Percentiles rank a stretch among this genome's conserved stretches.
These are phyloP conservation scores for Leptodactylus fuscus DNA, from an alignment of 2,113 vertebrate species.

Conservation along the genomic window DNA sequence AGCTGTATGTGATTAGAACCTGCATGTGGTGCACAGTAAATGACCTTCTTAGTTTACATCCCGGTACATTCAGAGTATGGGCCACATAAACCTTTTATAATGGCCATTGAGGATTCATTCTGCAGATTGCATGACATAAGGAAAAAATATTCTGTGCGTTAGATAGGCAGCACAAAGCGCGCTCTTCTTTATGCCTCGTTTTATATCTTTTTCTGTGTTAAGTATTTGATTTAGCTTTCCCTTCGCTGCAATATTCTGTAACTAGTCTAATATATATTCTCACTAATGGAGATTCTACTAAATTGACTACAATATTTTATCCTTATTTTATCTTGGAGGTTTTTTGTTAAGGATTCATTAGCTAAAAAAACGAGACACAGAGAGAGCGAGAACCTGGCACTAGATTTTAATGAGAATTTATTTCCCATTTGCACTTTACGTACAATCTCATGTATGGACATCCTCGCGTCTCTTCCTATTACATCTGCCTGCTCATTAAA, in stretches of 20 bases:
- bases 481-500: constrained; percentile 12
- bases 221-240: constrained; percentile 4
- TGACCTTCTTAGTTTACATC: background rate
- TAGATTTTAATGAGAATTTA: constrained; percentile 42
- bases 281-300: background rate
- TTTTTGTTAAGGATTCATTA: background rate
- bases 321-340: background rate
- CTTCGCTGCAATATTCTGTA: background rate
- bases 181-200: background rate
- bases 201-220: background rate
- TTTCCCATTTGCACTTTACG: background rate
- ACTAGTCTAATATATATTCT: background rate
- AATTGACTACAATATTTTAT: constrained; percentile 27
- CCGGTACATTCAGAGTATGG: background rate
- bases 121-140: background rate
- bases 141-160: background rate
- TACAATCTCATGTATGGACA: background rate
- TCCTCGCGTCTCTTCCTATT: background rate
- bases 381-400: background rate
- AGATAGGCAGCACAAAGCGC: background rate
- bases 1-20: background rate
- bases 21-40: background rate
- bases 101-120: background rate
- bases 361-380: background rate
- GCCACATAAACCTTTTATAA: background rate